Evolutionary conservation across 2,113 vertebrate species (phyloP), one percentile per base, ranked within the genome.

Genomic region (Redunca redunca): DNA sequence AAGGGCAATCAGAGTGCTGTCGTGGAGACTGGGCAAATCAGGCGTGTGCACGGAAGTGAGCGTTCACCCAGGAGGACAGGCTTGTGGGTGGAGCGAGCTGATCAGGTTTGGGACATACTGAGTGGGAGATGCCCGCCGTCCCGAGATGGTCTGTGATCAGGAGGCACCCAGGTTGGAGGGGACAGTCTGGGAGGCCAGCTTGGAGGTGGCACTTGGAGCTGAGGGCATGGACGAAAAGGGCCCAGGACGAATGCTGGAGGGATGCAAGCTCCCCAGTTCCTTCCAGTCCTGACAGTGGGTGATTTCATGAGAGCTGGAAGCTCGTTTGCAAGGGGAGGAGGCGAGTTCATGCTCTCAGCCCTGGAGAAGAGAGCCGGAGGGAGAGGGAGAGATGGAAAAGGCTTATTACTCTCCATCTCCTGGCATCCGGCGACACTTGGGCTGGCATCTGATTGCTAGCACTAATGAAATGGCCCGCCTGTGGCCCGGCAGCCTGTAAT

Each of bases 351-450:
- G 36, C 58, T 67, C 71, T 92, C 52, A 28, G 64, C 43, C 52
- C 88, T 88, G 53, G 60, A 55, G 0, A 0, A 16, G 33, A 21
- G n/a, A 86, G 57, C 7, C 3, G 0, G 83, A 91, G 83, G 80
- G 6, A 67, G 36, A 30, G 25, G 11, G 58, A 19, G 43, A 15
- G 53, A 11, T 0, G 2, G 85, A 90, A 92, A 48, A 84, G 57
- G 77, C n/a, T 85, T 84, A 21, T 88, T 90, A 77, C 58, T 64
- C 48, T 78, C 92, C 53, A 33, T 36, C 78, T 67, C 62, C 84
- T 55, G 55, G 74, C 62, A 52, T 10, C 36, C 13, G 53, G 43
- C 26, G 0, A 94, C 91, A 19, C 81, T 74, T 50, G 9, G 67
- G 48, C 40, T 58, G 50, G 87, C 80, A 19, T 85, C 88, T 78